Evolutionary conservation across 1,140 invertebrate genomes (phyloP), one percentile per base, ranked within the genome.

Genomic region (Trinorchestia longiramus): DNA sequence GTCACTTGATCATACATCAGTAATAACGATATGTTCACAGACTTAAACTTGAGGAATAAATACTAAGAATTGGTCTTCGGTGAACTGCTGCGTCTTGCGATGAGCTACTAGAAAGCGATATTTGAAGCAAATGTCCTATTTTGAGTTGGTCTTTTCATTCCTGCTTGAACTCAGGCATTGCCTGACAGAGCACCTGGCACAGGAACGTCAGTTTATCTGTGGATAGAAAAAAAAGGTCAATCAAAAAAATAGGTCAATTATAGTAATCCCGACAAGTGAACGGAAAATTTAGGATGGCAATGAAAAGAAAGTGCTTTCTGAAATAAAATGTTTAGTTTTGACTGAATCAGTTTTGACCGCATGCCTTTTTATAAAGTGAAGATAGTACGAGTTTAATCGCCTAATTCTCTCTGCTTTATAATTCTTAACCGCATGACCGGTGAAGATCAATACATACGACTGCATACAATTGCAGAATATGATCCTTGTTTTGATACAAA

Each of bases 191-290:
- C 43, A 94, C 92, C 44, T 94, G 92, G 44, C 92, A 94, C 43
- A 45, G 41, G 43, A 94, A 94, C 92, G 92, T 94, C 92, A 94
- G 44, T 40, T 94, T 94, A 19, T 94, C 92, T 94, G 88, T 43
- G 11, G 47, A 47, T 44, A 11, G 92, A 94, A 94, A 45, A 28
- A 90, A 42, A 42, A 28, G 62, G 62, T 77, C 1, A 90, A 17
- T 90, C 15, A 4, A 77, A 77, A 19, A 28, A 90, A 42, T 90
- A 28, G 62, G 62, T 77, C 1, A 90, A 17, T 90, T 19, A 4
- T 3, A 19, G 36, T 90, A 4, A 3, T 4, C 43, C 43, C 41
- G 43, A 94, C 0, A 8, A 94, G 92, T 19, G 36, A n/a, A 11
- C 41, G 6, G 44, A 94, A n/a, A 40, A 45, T 94, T 47, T 28